Percentiles rank a stretch among this genome's conserved stretches.
Conservation (phyloP, 2,113 vertebrate species). For the Caracal caracal region DNA sequence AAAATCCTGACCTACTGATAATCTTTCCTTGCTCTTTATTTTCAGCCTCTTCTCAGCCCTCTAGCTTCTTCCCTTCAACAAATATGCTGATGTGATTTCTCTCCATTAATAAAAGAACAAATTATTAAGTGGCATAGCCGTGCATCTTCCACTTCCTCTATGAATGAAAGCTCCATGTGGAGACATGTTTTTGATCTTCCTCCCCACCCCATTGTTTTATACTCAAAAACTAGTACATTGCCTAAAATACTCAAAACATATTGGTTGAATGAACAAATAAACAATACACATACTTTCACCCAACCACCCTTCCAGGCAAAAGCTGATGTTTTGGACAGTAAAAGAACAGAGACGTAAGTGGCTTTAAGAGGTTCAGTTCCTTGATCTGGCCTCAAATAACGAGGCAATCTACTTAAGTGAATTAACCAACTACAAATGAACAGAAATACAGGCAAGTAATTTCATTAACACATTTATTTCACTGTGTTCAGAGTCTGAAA, state of each 20-base stretch:
- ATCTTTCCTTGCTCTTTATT: not conserved
- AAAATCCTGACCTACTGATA: not conserved
- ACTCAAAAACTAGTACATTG: not conserved
- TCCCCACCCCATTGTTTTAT: not conserved
- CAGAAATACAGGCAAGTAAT: not conserved
- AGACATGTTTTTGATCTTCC: not conserved
- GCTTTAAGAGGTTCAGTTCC: not conserved
- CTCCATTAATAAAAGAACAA: not conserved
- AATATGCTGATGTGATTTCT: constrained; percentile 6
- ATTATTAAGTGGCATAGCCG: not conserved
- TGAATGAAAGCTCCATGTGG: not conserved
- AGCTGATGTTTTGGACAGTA: not conserved
- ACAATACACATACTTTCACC: not conserved
- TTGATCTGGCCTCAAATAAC: not conserved
- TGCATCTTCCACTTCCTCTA: not conserved
- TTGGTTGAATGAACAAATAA: not conserved
- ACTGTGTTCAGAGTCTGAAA: not conserved
- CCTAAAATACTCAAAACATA: not conserved
- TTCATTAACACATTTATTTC: not conserved
- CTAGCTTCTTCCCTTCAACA: not conserved
- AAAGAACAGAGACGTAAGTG: not conserved
- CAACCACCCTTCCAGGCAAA: not conserved
- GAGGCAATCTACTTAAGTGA: not conserved
- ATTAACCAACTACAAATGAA: not conserved
- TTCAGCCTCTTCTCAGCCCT: not conserved